A percentile compares a stretch with the other conserved stretches of the same genome.
Conservation (phyloP, 2,888 invertebrate genomes). For the Calameuta pallipes region DNA sequence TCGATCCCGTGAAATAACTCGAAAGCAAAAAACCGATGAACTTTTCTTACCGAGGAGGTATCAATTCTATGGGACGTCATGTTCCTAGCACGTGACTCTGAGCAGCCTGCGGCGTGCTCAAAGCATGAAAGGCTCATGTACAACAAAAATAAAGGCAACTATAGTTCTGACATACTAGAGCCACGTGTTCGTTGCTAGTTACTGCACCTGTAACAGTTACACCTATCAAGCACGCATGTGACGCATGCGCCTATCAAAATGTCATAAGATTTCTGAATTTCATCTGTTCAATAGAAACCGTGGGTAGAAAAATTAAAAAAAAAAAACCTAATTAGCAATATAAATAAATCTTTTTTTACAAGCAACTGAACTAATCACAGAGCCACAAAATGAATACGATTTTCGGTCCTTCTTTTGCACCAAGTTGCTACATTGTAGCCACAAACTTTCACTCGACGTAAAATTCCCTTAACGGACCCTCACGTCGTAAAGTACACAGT, state of each 20-base stretch:
- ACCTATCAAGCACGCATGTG: neutral
- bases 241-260: slow-evolving; percentile 23
- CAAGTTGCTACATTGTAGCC: neutral
- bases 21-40: neutral
- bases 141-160: slow-evolving; percentile 20
- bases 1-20: neutral
- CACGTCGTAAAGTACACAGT: neutral
- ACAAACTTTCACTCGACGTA: neutral
- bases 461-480: neutral
- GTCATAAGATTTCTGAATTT: neutral
- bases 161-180: slow-evolving; percentile 11
- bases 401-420: neutral
- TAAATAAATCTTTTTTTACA: neutral
- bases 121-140: slow-evolving; percentile 28
- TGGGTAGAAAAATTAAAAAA: no score
- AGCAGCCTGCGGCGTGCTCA: slow-evolving; percentile 32
- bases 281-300: neutral
- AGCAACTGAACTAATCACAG: neutral
- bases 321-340: no score
- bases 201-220: slow-evolving; percentile 9
- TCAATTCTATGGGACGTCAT: slow-evolving; percentile 22
- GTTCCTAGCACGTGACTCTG: slow-evolving; percentile 36
- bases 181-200: slow-evolving; percentile 20
- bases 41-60: neutral
- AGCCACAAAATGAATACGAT: neutral